Evolutionary conservation across 2,888 invertebrate species (phyloP), one percentile per base, ranked within the genome.

Genomic region (Operophtera brumata): DNA sequence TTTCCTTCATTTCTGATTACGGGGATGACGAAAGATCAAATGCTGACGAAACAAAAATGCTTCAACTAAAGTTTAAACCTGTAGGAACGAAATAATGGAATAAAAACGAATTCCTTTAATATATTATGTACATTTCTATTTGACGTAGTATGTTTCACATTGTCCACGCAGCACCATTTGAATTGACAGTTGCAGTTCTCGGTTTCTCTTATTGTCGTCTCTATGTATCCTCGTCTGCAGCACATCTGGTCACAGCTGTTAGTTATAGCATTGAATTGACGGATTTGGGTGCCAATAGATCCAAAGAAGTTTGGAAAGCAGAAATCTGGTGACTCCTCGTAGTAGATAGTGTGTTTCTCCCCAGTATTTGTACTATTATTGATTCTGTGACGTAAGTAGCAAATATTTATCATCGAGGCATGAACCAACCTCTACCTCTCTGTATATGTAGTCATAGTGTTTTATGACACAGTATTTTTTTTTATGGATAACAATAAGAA

Each of bases 151-250:
- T 64, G 93, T 94, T 76, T 95, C 93, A 90, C 97, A 97, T 68
- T 94, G 66, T 97, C 97, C 82, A 96, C 94, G 91, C 97, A 97
- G 86, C 97, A 97, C 95, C 96, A 97, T 79, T 93, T 93, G 84
- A 97, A 97, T 75, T 95, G 94, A 86, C 97, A 97, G 69, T 94
- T 93, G 85, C 97, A 97, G 75, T 96, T 95, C 71, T 94, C 93
- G 80, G 93, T 93, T 80, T 96, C 95, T 72, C 72, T 86, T 63
- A 92, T 91, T 61, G 94, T 92, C 63, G 92, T 91, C 69, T 92
- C 92, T 54, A 93, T 92, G 82, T 93, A 94, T 10, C 97, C 97
- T 52, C 97, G 91, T 59, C 94, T 94, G 82, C 97, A 97, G 84
- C 97, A 97, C 61, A 97, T 91, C 65, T 96, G 92, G 77, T 96